Evolutionary conservation across 2,113 vertebrate species (phyloP).

Genomic region (Alligator sinensis): DNA sequence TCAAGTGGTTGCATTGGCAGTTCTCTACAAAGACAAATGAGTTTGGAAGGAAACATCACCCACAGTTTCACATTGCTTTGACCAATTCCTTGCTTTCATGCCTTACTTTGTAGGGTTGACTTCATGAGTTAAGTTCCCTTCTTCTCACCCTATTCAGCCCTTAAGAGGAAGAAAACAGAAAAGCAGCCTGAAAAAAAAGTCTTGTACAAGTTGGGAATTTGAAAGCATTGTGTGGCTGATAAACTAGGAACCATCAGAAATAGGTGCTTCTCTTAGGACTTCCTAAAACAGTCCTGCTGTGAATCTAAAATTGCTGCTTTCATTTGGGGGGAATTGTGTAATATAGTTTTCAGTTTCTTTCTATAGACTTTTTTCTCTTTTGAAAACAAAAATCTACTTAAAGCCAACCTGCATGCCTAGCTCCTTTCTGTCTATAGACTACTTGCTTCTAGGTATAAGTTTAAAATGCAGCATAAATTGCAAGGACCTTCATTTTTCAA

Average conservation of each 20-base stretch:
- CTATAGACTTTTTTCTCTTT: constrained; percentile 36
- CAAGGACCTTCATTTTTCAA: constrained; percentile 41
- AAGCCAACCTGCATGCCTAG: constrained; percentile 58
- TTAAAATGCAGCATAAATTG: constrained; percentile 54
- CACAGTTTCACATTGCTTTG: background rate
- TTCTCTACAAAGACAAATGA: background rate
- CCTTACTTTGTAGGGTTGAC: background rate
- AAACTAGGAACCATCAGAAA: constrained; percentile 33
- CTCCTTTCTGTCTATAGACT: constrained; percentile 38
- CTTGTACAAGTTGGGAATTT: background rate
- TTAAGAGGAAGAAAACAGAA: background rate
- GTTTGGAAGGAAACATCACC: background rate
- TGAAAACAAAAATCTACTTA: constrained; percentile 34
- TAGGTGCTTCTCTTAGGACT: background rate
- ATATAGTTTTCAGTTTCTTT: constrained; percentile 7
- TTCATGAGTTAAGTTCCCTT: background rate
- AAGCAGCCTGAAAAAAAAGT: background rate
- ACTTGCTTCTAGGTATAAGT: constrained; percentile 48
- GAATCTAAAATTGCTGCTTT: constrained; percentile 57
- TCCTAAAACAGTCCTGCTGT: constrained; percentile 55
- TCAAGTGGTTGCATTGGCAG: background rate
- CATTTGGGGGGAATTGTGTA: constrained; percentile 25
- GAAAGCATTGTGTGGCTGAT: background rate
- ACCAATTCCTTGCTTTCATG: background rate
- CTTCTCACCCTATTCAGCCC: background rate